phyloP scores from a whole-genome alignment of 2,888 invertebrate species.

The Nineta flava region DNA sequence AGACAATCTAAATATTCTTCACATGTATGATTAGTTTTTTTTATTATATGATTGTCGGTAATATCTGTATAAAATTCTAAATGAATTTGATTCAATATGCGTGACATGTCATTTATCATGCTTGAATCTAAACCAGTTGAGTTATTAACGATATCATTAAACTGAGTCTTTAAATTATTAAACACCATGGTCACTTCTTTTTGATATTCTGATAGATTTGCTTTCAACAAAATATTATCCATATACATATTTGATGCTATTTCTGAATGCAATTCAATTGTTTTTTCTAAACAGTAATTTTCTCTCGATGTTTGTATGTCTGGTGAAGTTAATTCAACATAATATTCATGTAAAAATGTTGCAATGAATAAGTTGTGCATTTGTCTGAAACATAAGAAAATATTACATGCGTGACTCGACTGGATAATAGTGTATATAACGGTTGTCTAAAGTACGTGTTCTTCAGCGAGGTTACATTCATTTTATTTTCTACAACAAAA shows the following conservation, averaged over 20 bases:
- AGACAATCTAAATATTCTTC: neutral
- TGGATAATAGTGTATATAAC: too few relatives aligned
- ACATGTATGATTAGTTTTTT: too few relatives aligned
- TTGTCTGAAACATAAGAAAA: constrained; percentile 14
- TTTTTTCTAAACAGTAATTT: constrained; percentile 15
- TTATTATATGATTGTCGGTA: too few relatives aligned
- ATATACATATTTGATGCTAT: constrained; percentile 14
- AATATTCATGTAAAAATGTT: constrained; percentile 17
- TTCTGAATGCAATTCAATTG: constrained; percentile 14
- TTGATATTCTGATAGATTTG: neutral
- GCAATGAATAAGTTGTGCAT: constrained; percentile 16
- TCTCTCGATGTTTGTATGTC: constrained; percentile 11
- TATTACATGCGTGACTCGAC: too few relatives aligned
- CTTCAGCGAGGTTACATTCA: too few relatives aligned
- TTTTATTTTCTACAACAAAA: too few relatives aligned
- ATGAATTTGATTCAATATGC: too few relatives aligned
- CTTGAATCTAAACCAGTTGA: too few relatives aligned
- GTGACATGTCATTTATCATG: too few relatives aligned
- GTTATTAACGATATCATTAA: neutral
- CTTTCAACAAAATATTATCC: constrained; percentile 6
- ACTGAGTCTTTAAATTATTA: neutral
- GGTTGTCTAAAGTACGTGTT: too few relatives aligned
- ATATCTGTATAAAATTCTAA: too few relatives aligned
- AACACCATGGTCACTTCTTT: neutral
- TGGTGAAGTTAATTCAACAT: constrained; percentile 16